These are phyloP conservation scores for Drosophila mimica DNA, from an alignment of 2,888 invertebrate genomes.

Conservation along the genomic window DNA sequence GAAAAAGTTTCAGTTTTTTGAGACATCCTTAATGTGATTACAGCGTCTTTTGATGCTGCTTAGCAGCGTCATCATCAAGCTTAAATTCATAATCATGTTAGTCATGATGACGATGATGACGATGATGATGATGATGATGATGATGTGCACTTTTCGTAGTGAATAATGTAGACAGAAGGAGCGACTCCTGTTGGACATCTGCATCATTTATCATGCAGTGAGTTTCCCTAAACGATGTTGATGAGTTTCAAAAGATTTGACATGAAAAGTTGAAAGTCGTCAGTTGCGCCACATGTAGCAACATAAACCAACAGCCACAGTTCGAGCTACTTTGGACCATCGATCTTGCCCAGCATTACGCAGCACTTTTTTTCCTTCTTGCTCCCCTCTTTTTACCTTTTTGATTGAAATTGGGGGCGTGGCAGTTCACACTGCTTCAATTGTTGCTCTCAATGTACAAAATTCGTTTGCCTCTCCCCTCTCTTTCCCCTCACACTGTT, in stretches of 20 bases:
- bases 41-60: conserved; percentile 36
- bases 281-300: conserved; percentile 13
- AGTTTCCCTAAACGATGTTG: conserved; percentile 35
- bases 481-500: not conserved
- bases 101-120: conserved; percentile 23
- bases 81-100: not conserved
- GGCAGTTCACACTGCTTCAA: conserved; percentile 37
- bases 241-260: conserved; percentile 56
- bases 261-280: conserved; percentile 47
- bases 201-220: conserved; percentile 62
- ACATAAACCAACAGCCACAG: conserved; percentile 7
- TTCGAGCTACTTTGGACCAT: conserved; percentile 18
- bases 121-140: conserved; percentile 23
- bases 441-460: conserved; percentile 14
- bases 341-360: conserved; percentile 28
- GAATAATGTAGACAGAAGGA: conserved; percentile 2
- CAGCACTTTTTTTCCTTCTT: conserved; percentile 17
- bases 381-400: conserved; percentile 16
- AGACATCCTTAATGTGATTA: conserved; percentile 34
- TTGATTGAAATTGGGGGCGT: conserved; percentile 18
- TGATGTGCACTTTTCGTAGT: conserved; percentile 55
- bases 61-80: conserved; percentile 24
- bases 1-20: conserved; percentile 22
- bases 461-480: not conserved
- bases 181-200: conserved; percentile 21